These are phyloP conservation scores for Brachypterus glaber DNA, from an alignment of 2,888 invertebrate species.

Conservation along the genomic window DNA sequence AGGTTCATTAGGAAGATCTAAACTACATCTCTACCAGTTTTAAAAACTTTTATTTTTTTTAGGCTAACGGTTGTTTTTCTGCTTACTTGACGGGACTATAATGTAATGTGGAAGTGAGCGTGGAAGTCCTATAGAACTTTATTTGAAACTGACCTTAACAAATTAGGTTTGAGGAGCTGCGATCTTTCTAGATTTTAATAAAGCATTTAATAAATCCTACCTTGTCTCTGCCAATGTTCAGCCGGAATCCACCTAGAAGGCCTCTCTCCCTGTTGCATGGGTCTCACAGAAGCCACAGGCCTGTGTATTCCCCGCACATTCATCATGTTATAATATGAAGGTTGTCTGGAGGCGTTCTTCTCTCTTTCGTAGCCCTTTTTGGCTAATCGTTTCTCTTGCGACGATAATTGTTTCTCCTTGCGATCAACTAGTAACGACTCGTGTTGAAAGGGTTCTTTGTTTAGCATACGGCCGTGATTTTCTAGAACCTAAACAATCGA, in stretches of 20 bases:
- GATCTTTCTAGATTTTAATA: too few relatives aligned
- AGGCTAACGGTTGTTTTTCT: too few relatives aligned
- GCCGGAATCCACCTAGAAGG: conserved; percentile 69
- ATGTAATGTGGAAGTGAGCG: too few relatives aligned
- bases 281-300: conserved; percentile 58
- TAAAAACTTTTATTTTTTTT: too few relatives aligned
- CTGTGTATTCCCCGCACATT: conserved; percentile 32
- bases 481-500: conserved; percentile 40
- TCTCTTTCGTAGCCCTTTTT: conserved; percentile 90
- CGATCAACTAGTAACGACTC: conserved; percentile 90
- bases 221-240: conserved; percentile 85
- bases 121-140: too few relatives aligned
- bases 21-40: too few relatives aligned
- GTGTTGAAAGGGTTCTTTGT: conserved; percentile 88
- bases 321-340: conserved; percentile 29
- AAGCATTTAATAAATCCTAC: too few relatives aligned
- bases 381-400: conserved; percentile 86
- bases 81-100: too few relatives aligned
- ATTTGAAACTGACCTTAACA: too few relatives aligned
- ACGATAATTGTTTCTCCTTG: conserved; percentile 88
- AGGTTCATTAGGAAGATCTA: too few relatives aligned
- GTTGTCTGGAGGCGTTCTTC: conserved; percentile 61
- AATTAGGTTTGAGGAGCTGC: too few relatives aligned
- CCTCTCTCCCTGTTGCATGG: conserved; percentile 57
- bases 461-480: conserved; percentile 52